Evolutionary conservation across 2,797 vertebrate genomes (phyloP), one percentile per base, ranked within the genome.

Genomic region (Australoheros facetus): DNA sequence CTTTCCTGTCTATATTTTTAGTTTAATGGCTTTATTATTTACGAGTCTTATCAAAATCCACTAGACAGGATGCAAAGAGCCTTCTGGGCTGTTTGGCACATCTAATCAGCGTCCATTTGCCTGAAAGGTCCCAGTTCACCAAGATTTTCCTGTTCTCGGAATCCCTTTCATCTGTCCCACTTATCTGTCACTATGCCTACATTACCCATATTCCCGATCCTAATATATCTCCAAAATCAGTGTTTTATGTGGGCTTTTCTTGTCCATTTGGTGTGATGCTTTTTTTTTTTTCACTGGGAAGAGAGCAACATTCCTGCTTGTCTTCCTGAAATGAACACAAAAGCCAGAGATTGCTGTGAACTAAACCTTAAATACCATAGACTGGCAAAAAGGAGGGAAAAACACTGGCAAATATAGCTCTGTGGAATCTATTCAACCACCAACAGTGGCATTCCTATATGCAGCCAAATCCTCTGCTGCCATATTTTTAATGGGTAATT

Each of bases 401-500:
- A 83, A 75, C 64, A 59, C 26, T 81, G 79, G 71, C 86, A 87
- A 87, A 86, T 83, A 76, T 81, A 90, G 76, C 75, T 53, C 77
- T 64, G 77, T 76, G 84, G 87, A 93, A 88, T 89, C 80, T 73
- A 79, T 70, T 59, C 3, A 78, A 84, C 73, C 79, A 76, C 80
- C 59, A 80, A 90, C 85, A 86, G 78, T 85, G 72, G 84, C 82
- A 86, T 91, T 89, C 78, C 80, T 69, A 45, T 51, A 55, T n/a
- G 55, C 28, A 55, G 85, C 84, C 85, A 84, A 78, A 82, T 84
- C 21, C 78, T 58, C n/a, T 53, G 78, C 54, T 82, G 83, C 75
- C 81, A 84, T 75, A 59, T 14, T 71, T 86, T 85, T 72, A 89
- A 86, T 87, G 81, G 85, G 75, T 86, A 91, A 91, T 93, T 92